Evolutionary conservation across 2,888 invertebrate genomes (phyloP), one percentile per base, ranked within the genome.

Genomic region (Bhutanitis thaidina): DNA sequence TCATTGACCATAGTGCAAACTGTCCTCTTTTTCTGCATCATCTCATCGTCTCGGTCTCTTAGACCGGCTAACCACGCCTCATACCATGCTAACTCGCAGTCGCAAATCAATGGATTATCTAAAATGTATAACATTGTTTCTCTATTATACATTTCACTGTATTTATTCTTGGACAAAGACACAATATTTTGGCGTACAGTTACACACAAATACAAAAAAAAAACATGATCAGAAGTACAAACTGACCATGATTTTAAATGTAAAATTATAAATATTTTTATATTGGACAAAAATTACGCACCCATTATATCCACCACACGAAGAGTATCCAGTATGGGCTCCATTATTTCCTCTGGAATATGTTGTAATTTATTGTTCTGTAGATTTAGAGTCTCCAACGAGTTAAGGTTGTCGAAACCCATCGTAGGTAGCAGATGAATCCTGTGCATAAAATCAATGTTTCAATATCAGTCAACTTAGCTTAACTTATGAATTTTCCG

Each of bases 21-120:
- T 2, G 95, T 95, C 49, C 94, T 92, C 73, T 96, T 96, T 90
- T 96, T 96, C 69, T 95, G 94, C 92, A 95, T 95, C 93, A 95
- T 93, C 76, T 96, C 96, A 77, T 96, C 96, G 69, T 96, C 96
- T 56, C 94, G 93, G 77, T 95, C 94, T 46, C 94, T 92, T 16
- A 95, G 90, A 53, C 93, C 94, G 55, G 93, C 91, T 64, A 96
- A 79, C 93, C 97, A 95, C 47, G 93, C 93, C 53, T 94, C 93
- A 80, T 97, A 96, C 97, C 97, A 97, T 44, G 93, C 93, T 61
- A 97, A 87, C 65, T 96, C 95, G 74, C 97, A 97, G 67, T 96
- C 95, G 76, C 97, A 97, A 54, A 94, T 90, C 64, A 97, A 81
- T 9, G 96, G 97, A 82, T 97, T 97, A 87, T 96, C 97, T 97